Evolutionary conservation across 2,797 vertebrate species (phyloP).

Genomic region (Varecia variegata): DNA sequence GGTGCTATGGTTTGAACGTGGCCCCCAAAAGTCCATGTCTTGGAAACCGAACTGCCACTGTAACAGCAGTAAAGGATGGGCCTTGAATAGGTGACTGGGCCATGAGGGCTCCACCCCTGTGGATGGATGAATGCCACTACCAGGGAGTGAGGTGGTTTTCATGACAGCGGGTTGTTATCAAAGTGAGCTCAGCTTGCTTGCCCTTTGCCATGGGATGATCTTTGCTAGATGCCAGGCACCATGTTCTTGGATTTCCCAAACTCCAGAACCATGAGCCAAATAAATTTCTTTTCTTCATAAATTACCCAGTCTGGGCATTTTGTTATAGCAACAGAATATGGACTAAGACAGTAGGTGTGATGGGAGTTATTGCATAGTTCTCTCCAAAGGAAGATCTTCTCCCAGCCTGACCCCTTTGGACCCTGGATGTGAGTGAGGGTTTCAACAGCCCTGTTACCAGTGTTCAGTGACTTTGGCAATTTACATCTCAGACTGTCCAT

Average conservation of each 20-base stretch:
- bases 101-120: neutral
- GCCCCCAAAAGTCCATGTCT: neutral
- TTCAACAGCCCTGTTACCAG: neutral
- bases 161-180: neutral
- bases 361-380: neutral
- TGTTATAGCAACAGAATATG: neutral
- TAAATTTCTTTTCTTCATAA: neutral
- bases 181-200: neutral
- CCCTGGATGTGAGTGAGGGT: fast-evolving
- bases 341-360: neutral
- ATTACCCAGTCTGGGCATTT: neutral
- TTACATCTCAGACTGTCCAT: neutral
- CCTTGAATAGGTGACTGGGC: neutral
- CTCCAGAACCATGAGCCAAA: neutral
- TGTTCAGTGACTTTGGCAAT: neutral
- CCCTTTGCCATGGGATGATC: neutral
- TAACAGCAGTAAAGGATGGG: neutral
- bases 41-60: neutral
- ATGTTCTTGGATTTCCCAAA: neutral
- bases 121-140: neutral
- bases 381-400: neutral
- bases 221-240: neutral
- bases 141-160: fast-evolving
- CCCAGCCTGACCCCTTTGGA: neutral
- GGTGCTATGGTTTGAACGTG: neutral